Conservation (phyloP, 2,888 invertebrate species). For the Diadegma fenestrale region DNA sequence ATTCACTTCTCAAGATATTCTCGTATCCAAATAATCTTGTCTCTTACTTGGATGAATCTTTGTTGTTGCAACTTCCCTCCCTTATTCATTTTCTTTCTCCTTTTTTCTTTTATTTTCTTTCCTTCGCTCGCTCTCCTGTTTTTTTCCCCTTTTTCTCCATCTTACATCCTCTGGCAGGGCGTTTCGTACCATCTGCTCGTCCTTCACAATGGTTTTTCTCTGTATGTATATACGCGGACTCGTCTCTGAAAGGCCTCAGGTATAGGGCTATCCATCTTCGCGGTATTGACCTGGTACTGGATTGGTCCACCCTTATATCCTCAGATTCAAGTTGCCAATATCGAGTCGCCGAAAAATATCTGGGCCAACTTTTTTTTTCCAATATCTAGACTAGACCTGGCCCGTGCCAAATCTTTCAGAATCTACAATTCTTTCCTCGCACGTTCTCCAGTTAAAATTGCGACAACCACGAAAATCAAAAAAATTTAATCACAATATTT, state of each 20-base stretch:
- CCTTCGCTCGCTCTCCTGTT: slow-evolving; percentile 6
- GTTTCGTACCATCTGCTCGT: slow-evolving; percentile 62
- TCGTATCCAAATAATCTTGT: slow-evolving; percentile 17
- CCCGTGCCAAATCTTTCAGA: neutral
- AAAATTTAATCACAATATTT: neutral
- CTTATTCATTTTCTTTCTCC: neutral
- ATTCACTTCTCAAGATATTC: slow-evolving; percentile 22
- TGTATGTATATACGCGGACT: slow-evolving; percentile 22
- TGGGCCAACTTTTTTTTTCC: neutral
- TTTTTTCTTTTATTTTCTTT: slow-evolving; percentile 41
- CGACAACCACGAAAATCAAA: neutral
- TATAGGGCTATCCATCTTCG: slow-evolving; percentile 38
- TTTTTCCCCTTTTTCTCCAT: slow-evolving; percentile 43
- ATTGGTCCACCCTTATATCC: slow-evolving; percentile 29
- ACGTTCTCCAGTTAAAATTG: neutral
- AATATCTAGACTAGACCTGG: neutral
- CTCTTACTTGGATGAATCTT: slow-evolving; percentile 38
- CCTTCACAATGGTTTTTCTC: slow-evolving; percentile 40
- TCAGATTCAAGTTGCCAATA: slow-evolving; percentile 50
- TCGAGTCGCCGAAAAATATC: slow-evolving; percentile 46
- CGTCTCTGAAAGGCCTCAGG: slow-evolving; percentile 44
- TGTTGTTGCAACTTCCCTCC: slow-evolving; percentile 49
- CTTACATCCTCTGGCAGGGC: slow-evolving; percentile 27
- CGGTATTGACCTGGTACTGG: slow-evolving; percentile 64
- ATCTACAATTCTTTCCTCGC: neutral